phyloP scores from a whole-genome alignment of 2,113 vertebrate genomes.

The Plectropomus leopardus region DNA sequence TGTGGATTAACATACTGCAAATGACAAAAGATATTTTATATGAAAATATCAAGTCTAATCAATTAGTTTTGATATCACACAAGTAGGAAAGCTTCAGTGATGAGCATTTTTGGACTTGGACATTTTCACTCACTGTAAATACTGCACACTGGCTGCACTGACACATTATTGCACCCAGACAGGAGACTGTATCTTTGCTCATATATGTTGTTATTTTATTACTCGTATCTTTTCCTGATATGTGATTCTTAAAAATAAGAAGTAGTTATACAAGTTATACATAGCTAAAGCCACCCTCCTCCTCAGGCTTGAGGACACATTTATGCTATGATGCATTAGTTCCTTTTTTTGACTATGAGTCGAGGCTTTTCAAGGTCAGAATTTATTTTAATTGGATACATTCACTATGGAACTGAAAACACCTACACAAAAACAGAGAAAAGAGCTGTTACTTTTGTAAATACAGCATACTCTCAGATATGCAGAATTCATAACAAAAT shows the following conservation, averaged over 20 bases:
- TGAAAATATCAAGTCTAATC: not conserved
- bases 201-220: not conserved
- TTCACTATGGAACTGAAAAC: not conserved
- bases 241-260: conserved; percentile 19
- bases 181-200: no score
- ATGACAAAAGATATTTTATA: not conserved
- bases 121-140: not conserved
- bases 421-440: not conserved
- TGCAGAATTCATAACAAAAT: not conserved
- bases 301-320: not conserved
- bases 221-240: not conserved
- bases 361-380: conserved; percentile 20
- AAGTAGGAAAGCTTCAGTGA: not conserved
- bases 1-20: not conserved
- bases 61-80: not conserved
- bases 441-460: not conserved
- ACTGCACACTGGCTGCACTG: not conserved
- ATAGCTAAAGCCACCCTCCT: conserved; percentile 5
- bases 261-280: conserved; percentile 2
- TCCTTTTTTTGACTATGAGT: not conserved
- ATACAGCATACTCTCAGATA: not conserved
- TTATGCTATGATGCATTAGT: not conserved
- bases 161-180: no score
- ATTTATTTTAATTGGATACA: conserved; percentile 12
- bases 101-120: not conserved